phyloP scores from a whole-genome alignment of 1,140 invertebrate genomes.

The Macrocentrus cingulum region DNA sequence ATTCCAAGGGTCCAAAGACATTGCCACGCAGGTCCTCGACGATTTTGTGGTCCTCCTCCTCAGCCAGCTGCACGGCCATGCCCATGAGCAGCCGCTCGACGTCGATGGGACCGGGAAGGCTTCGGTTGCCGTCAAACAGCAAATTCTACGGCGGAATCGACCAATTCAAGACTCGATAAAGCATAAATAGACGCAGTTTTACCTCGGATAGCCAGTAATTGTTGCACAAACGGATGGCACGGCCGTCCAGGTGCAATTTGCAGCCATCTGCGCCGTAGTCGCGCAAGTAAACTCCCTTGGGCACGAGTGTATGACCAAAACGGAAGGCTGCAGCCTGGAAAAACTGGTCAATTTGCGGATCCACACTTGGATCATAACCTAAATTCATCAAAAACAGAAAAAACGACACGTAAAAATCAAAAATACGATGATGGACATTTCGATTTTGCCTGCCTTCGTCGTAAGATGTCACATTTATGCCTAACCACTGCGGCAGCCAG shows the following conservation, averaged over 20 bases:
- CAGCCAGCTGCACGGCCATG: conserved; percentile 66
- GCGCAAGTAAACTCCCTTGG: conserved; percentile 53
- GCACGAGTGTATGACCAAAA: conserved; percentile 68
- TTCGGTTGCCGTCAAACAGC: conserved; percentile 13
- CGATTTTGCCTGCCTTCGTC: no score
- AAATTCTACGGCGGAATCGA: conserved; percentile 21
- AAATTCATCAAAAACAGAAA: conserved; percentile 18
- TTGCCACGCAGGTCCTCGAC: conserved; percentile 68
- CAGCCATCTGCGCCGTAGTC: conserved; percentile 49
- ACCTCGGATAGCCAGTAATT: conserved; percentile 62
- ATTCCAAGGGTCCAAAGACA: conserved; percentile 71
- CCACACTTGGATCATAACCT: conserved; percentile 64
- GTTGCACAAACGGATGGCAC: conserved; percentile 65
- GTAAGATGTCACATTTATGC: conserved; percentile 34
- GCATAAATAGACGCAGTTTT: not conserved
- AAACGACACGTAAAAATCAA: not conserved
- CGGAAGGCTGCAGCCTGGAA: conserved; percentile 72
- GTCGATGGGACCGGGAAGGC: conserved; percentile 42
- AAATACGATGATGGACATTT: no score
- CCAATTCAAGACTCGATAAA: not conserved
- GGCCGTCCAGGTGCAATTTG: conserved; percentile 30
- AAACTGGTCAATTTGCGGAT: conserved; percentile 70
- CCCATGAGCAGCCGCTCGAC: conserved; percentile 66
- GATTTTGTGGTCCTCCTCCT: conserved; percentile 67
- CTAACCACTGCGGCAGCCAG: conserved; percentile 60